Percentiles rank a stretch among this genome's conserved stretches.
Evolutionary conservation across 2,113 vertebrate genomes (phyloP).

Genomic region (Pipra filicauda): DNA sequence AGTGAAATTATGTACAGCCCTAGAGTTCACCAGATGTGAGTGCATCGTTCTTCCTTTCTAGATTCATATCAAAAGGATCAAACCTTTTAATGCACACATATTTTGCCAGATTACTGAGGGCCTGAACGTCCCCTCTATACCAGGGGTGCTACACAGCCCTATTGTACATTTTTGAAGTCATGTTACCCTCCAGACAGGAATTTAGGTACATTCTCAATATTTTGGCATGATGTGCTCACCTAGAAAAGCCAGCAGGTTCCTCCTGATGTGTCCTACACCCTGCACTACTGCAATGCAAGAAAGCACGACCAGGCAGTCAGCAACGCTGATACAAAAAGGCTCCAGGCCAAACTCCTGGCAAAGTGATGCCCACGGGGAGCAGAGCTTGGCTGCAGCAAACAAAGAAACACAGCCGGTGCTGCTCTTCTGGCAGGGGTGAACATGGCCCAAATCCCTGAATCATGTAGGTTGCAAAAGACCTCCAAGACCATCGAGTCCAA

Average conservation of each 20-base stretch:
- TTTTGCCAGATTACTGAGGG: neutral
- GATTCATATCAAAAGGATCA: neutral
- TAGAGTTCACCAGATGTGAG: slow-evolving; percentile 5
- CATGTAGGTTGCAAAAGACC: neutral
- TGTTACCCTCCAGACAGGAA: neutral
- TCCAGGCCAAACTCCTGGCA: neutral
- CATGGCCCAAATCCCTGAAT: neutral
- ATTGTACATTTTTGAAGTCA: accelerated
- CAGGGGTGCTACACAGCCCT: accelerated
- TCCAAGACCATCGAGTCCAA: accelerated
- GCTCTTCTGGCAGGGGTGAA: neutral
- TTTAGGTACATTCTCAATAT: neutral
- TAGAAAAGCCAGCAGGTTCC: neutral
- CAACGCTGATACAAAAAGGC: neutral
- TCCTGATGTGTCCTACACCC: neutral
- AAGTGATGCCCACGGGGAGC: accelerated
- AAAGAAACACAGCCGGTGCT: neutral
- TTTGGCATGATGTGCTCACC: neutral
- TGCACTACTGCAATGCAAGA: neutral
- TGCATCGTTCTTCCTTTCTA: neutral
- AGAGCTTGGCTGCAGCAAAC: neutral
- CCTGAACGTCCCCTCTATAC: accelerated
- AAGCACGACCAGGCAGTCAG: neutral
- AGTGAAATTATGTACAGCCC: neutral
- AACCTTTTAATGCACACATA: neutral